Conservation (phyloP, 2,113 vertebrate genomes). For the Rattus norvegicus region GRCr8 NC_086021.1:176381501-176382000, state of each 20-base stretch:
- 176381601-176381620: neutral
- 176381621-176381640: neutral
- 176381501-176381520: neutral
- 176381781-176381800: neutral
- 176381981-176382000: neutral
- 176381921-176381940: rapidly evolving
- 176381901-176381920: neutral
- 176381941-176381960: neutral
- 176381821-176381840: neutral
- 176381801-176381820: neutral
- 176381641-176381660: neutral
- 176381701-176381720: neutral
- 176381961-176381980: neutral
- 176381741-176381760: neutral
- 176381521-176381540: neutral
- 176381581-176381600: neutral
- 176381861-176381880: neutral
- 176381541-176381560: neutral
- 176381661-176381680: neutral
- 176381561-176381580: neutral
- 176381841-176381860: neutral
- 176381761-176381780: neutral
- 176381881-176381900: neutral
- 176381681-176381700: neutral
- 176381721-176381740: neutral